These are phyloP conservation scores for Sebastes hubbsi DNA, from an alignment of 2,797 vertebrate species.

Conservation along the genomic window DNA sequence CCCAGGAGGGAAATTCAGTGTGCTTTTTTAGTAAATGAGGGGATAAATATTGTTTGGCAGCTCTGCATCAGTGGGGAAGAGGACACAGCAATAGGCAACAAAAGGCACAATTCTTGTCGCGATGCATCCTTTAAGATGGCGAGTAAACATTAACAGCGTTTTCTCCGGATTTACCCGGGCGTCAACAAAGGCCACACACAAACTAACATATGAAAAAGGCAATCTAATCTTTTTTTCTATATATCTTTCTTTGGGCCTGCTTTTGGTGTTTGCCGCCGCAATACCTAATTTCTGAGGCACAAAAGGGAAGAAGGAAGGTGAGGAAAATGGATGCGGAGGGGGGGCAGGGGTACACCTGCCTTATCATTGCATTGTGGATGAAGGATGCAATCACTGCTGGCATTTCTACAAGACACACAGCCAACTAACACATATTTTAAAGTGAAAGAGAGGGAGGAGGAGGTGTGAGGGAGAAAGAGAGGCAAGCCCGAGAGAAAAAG, in stretches of 20 bases:
- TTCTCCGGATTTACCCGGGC: conserved; percentile 31
- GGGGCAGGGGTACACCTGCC: conserved; percentile 57
- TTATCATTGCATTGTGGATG: conserved; percentile 75
- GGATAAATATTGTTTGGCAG: conserved; percentile 48
- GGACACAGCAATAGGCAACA: conserved; percentile 16
- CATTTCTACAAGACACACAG: conserved; percentile 76
- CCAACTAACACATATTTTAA: conserved; percentile 80
- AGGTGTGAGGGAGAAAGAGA: conserved; percentile 54
- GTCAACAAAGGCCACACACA: conserved; percentile 48
- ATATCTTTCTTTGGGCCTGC: conserved; percentile 39
- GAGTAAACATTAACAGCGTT: conserved; percentile 46
- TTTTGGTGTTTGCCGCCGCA: conserved; percentile 61
- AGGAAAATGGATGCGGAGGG: conserved; percentile 51
- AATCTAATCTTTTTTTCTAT: conserved; percentile 49
- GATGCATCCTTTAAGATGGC: conserved; percentile 34
- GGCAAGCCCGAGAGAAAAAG: conserved; percentile 50
- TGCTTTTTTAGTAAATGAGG: conserved; percentile 51
- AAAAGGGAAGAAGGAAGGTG: conserved; percentile 58
- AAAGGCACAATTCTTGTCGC: conserved; percentile 15
- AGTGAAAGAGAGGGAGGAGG: conserved; percentile 60
- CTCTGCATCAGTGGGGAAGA: conserved; percentile 11
- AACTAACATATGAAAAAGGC: conserved; percentile 48
- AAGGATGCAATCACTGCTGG: conserved; percentile 78
- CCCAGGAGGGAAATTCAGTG: conserved; percentile 31
- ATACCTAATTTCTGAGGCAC: conserved; percentile 60